Evolutionary conservation across 2,888 invertebrate genomes (phyloP).

Genomic region (Girardia tigrina): DNA sequence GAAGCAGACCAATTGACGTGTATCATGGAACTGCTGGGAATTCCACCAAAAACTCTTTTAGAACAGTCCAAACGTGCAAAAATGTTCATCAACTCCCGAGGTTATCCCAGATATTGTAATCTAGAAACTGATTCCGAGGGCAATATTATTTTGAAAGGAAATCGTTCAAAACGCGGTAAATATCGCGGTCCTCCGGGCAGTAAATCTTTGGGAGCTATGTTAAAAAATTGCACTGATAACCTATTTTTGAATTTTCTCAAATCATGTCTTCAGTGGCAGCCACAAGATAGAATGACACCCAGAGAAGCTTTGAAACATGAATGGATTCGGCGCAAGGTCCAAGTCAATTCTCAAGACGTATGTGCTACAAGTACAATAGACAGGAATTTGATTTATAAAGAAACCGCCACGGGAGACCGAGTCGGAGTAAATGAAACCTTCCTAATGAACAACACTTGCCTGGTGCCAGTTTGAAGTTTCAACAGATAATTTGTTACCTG

Average conservation of each 20-base stretch:
- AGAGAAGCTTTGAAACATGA: slow-evolving; percentile 60
- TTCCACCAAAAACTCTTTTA: slow-evolving; percentile 71
- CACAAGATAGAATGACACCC: slow-evolving; percentile 74
- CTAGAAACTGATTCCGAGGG: slow-evolving; percentile 73
- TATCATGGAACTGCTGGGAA: slow-evolving; percentile 82
- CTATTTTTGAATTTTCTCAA: slow-evolving; percentile 82
- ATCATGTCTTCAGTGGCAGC: slow-evolving; percentile 87
- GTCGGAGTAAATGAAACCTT: neutral
- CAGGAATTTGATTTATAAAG: neutral
- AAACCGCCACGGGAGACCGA: neutral
- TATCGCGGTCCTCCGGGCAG: slow-evolving; percentile 74
- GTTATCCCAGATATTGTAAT: slow-evolving; percentile 73
- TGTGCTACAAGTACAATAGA: neutral
- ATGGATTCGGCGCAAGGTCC: slow-evolving; percentile 38
- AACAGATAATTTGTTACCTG: neutral
- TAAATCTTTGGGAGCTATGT: slow-evolving; percentile 69
- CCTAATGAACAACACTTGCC: slow-evolving; percentile 2
- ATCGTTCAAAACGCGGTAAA: slow-evolving; percentile 73
- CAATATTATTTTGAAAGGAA: slow-evolving; percentile 69
- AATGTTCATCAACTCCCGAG: slow-evolving; percentile 84
- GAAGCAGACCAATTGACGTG: slow-evolving; percentile 93
- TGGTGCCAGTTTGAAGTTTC: neutral
- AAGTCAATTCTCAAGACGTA: slow-evolving; percentile 34
- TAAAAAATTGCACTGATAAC: slow-evolving; percentile 63
- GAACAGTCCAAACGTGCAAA: slow-evolving; percentile 79